phyloP scores from a whole-genome alignment of 2,113 vertebrate genomes.

The Eonycteris spelaea region DNA sequence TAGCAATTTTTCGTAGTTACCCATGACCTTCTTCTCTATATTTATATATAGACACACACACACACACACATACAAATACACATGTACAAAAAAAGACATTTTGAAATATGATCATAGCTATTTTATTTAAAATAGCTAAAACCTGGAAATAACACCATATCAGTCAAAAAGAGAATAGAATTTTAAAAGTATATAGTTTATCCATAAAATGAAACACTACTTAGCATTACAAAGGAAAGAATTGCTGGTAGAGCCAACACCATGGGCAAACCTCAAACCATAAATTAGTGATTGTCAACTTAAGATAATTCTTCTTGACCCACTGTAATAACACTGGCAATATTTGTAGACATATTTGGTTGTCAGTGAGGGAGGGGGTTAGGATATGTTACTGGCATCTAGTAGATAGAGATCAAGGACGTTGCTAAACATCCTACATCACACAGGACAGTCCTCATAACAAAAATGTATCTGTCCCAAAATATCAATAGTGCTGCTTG shows the following conservation, averaged over 20 bases:
- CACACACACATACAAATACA: not conserved
- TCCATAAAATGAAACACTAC: not conserved
- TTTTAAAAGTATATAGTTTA: not conserved
- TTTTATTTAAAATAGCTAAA: not conserved
- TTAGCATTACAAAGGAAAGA: not conserved
- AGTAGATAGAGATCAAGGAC: not conserved
- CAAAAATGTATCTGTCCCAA: not conserved
- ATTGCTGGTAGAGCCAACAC: not conserved
- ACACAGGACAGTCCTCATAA: not conserved
- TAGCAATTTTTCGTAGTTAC: not conserved
- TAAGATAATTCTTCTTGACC: not conserved
- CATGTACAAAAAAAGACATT: not conserved
- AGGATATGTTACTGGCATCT: not conserved
- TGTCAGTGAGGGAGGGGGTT: not conserved
- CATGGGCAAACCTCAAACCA: not conserved
- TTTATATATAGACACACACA: not conserved
- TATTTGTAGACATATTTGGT: not conserved
- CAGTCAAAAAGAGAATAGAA: not conserved
- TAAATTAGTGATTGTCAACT: not conserved
- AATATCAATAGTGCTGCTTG: not conserved
- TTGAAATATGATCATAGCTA: not conserved
- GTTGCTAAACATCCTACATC: not conserved
- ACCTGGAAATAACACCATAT: not conserved
- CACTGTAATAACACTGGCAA: not conserved
- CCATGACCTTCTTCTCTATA: not conserved